Base-by-base conservation (phyloP, 2,888 invertebrate genomes). In the Microchrysa polita region DNA sequence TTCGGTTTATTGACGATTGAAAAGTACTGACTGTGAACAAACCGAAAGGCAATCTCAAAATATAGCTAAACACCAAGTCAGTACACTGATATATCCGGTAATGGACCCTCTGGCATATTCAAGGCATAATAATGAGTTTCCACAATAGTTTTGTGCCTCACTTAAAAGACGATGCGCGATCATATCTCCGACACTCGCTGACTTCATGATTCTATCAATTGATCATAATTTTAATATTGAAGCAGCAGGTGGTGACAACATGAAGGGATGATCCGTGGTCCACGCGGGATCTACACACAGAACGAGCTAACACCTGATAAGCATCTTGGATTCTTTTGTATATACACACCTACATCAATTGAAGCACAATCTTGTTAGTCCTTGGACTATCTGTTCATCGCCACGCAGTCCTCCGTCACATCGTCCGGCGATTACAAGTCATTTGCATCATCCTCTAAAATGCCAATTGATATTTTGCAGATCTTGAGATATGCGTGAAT, bases 181-280 rank as follows among this genome's bases (percentile, higher is more conserved):
- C 27, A 23, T 16, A 48, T 57, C 57, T 4, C n/a, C 22, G 40
- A 14, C 40, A 20, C 18, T 48, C 57, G n/a, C 14, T 55, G 55
- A 12, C 34, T 42, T 22, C 4, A 42, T 34, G 55, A 69, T 69
- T 22, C 40, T 55, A 57, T 55, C 55, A 69, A 69, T 57, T 40
- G 69, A 57, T 69, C 69, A 69, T 69, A 55, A 69, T 69, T 69
- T 69, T 69, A 69, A 69, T 69, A 69, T 55, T 69, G 16, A n/a
- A 55, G n/a, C 69, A 67, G 67, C 67, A 53, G 67, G 67, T 67
- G 53, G 34, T 53, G 67, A 67, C 53, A 53, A 57, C 55, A 55
- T 55, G 20, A 69, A 55, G 55, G 57, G 55, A 69, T 69, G 57
- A 55, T 55, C 18, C 34, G 18, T 42, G 44, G 20, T 27, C 55